Base-by-base conservation (phyloP, 2,888 invertebrate species). In the Drosophila histrio region DNA sequence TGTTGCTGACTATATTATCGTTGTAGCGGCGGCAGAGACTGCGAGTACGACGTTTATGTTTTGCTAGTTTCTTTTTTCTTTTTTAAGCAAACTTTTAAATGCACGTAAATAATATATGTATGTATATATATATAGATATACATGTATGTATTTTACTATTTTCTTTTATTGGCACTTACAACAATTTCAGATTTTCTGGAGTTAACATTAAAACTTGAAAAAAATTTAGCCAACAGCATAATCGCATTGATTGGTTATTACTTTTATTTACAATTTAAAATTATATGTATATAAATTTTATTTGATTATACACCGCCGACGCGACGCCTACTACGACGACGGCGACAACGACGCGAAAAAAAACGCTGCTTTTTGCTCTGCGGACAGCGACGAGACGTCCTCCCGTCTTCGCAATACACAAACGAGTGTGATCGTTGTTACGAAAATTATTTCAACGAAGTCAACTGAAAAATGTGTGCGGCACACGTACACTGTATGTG, bases 341-440 rank as follows among this genome's bases (percentile, higher is more conserved):
- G 72, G 43, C 72, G 65, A 66, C 57, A 47, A 62, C 57, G 68
- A 77, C 79, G 76, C 74, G 68, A 64, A 71, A 77, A 68, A 76
- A 73, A 64, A 62, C 72, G 74, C 52, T 78, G 46, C 47, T 66
- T 70, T 65, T 61, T 44, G 58, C 46, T 78, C 36, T 80, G 46
- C 83, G 76, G 76, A 81, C 74, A 52, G 72, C 65, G 74, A 53
- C 67, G 76, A 72, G 77, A 86, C 89, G 86, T 87, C 89, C 88
- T 88, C 74, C 85, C 89, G 89, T 90, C 91, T 87, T 86, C 86
- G 81, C 91, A 89, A 89, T 91, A 90, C 88, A 89, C 88, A 89
- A 90, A 87, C 90, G 91, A 91, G 90, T 91, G 91, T 90, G 91
- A 91, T 91, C 91, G 90, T 87, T 87, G 89, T 89, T 87, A 85